Base-by-base conservation (phyloP, 2,113 vertebrate genomes). In the Ailuropoda melanoleuca region DNA sequence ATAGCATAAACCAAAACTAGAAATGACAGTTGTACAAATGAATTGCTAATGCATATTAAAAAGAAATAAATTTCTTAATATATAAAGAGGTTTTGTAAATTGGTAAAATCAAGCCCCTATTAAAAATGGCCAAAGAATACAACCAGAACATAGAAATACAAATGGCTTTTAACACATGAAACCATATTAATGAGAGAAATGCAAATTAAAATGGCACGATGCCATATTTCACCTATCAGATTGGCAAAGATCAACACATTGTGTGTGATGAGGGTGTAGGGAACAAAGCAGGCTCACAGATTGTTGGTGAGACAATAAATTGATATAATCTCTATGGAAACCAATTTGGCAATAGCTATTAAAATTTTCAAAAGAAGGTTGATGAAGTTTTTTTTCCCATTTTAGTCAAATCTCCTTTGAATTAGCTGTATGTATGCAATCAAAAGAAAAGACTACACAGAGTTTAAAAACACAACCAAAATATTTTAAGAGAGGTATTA, bases 241-340 rank as follows among this genome's bases (percentile, higher is more conserved):
- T 93, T 31, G 48, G 72, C 92, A 78, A 46, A 70, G 13, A 55
- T 24, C 19, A 39, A 29, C 53, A 29, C 31, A 70, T 23, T 86
- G 83, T 85, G 64, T 34, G 39, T 87, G 6, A 1, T 13, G 18
- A 72, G 6, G 62, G 56, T 24, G 23, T 62, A 70, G 75, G 46
- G 55, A 26, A 19, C 19, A 31, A 53, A 26, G 13, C 31, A 24
- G 4, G 11, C 4, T 58, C 34, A 8, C 17, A 0, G 58, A 53
- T 15, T 72, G 21, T 19, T 53, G 64, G 29, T 34, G 37, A 88
- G 37, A 34, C 9, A 5, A 24, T 31, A 53, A 68, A 26, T n/a
- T 78, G 95, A 34, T 78, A 93, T 19, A 55, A 39, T 56, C 50
- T 43, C 92, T 46, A 1, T 88, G 74, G 89, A 94, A 93, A 94